phyloP scores from a whole-genome alignment of 2,113 vertebrate species.

The Amazona guildingii region DNA sequence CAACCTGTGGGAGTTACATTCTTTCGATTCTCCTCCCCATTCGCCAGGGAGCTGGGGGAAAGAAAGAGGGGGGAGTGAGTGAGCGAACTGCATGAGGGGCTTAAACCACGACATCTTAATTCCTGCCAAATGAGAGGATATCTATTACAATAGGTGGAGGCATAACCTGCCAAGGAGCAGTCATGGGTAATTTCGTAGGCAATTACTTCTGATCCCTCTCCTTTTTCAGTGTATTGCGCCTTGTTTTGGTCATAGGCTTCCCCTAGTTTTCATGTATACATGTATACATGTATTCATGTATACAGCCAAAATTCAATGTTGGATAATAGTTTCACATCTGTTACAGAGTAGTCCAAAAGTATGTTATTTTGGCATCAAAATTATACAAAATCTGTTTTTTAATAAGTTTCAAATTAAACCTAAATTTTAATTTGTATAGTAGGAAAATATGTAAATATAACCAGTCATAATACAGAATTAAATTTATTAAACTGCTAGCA shows the following conservation, averaged over 20 bases:
- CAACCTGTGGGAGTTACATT: no score
- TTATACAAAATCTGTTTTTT: background rate
- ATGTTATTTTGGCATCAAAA: constrained; percentile 57
- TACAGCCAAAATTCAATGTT: constrained; percentile 8
- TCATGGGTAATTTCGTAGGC: constrained; percentile 12
- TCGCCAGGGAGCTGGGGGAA: no score
- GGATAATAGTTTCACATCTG: constrained; percentile 39
- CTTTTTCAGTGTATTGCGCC: constrained; percentile 1
- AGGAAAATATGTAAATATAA: constrained; percentile 32
- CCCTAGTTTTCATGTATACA: background rate
- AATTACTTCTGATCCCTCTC: background rate
- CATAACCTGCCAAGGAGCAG: background rate
- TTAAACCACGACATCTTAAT: background rate
- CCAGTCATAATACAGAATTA: background rate
- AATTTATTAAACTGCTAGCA: constrained; percentile 7
- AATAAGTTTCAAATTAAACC: constrained; percentile 20
- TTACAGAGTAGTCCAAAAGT: background rate
- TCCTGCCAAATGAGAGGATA: background rate
- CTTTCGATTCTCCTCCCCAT: no score
- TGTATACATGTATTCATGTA: background rate
- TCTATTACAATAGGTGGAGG: background rate
- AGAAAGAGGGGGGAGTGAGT: no score
- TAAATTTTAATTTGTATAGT: constrained; percentile 21
- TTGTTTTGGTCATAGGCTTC: constrained; percentile 18
- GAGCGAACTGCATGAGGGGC: no score